Evolutionary conservation across 2,888 invertebrate species (phyloP).

Genomic region (Polyommatus iphigenia): DNA sequence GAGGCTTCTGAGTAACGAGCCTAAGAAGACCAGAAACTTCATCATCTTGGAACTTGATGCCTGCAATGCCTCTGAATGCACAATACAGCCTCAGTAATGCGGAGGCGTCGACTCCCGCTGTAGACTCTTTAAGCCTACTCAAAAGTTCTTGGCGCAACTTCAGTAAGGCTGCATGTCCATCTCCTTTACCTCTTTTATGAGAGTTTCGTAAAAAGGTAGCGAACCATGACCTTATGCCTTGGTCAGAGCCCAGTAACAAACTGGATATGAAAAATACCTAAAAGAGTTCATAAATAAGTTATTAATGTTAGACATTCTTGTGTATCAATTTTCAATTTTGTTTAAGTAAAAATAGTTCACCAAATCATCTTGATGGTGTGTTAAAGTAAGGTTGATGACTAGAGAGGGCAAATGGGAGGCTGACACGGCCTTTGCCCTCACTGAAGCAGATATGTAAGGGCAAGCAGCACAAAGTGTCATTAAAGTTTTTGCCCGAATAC

Average conservation of each 20-base stretch:
- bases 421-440: slow-evolving; percentile 93
- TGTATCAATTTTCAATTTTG: neutral
- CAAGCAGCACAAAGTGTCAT: slow-evolving; percentile 93
- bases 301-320: neutral
- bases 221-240: slow-evolving; percentile 94
- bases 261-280: slow-evolving; percentile 93
- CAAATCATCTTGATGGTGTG: slow-evolving; percentile 81
- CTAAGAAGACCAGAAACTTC: slow-evolving; percentile 92
- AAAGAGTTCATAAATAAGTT: slow-evolving; percentile 39
- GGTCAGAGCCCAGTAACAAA: slow-evolving; percentile 93
- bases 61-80: slow-evolving; percentile 94
- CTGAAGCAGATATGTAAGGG: slow-evolving; percentile 90
- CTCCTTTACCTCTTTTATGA: slow-evolving; percentile 89
- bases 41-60: slow-evolving; percentile 95
- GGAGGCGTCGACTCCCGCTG: slow-evolving; percentile 91
- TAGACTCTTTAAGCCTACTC: slow-evolving; percentile 84
- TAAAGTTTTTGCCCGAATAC: slow-evolving; percentile 89
- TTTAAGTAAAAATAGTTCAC: slow-evolving; percentile 54
- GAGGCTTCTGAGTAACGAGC: slow-evolving; percentile 92
- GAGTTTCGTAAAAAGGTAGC: slow-evolving; percentile 93
- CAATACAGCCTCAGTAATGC: slow-evolving; percentile 94
- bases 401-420: slow-evolving; percentile 94
- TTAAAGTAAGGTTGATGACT: slow-evolving; percentile 90
- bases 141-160: slow-evolving; percentile 89
- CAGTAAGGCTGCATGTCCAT: slow-evolving; percentile 83